A percentile compares a stretch with the other conserved stretches of the same genome.
These are phyloP conservation scores for Chloropsis cyanopogon DNA, from an alignment of 2,113 vertebrate genomes.

Conservation along the genomic window DNA sequence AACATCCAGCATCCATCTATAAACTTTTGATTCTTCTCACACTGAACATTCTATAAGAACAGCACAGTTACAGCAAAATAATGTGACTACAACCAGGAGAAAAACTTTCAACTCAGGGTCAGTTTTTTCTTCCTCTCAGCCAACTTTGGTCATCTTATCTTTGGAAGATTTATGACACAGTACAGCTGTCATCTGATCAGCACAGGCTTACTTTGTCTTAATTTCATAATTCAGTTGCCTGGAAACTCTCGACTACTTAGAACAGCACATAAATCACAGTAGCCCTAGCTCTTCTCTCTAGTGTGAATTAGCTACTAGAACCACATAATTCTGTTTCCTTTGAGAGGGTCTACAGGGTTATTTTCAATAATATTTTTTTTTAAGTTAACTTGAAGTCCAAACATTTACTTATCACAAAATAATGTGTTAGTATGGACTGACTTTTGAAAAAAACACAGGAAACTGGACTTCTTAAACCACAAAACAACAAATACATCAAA, in stretches of 20 bases:
- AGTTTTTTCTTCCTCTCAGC: background rate
- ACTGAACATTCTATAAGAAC: background rate
- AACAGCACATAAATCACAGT: background rate
- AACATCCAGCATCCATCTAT: background rate
- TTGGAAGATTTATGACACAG: background rate
- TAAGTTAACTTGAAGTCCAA: background rate
- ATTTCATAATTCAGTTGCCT: background rate
- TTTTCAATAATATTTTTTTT: background rate
- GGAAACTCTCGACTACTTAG: background rate
- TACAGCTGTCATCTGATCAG: background rate
- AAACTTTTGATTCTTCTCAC: background rate
- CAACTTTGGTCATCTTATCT: background rate
- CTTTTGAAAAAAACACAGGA: background rate
- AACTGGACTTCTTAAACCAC: background rate
- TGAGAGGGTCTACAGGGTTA: background rate
- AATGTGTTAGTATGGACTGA: background rate
- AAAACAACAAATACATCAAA: background rate
- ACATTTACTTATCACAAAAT: background rate
- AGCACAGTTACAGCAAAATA: background rate
- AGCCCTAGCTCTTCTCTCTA: background rate
- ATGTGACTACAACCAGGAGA: background rate
- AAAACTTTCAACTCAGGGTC: background rate
- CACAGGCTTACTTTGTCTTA: background rate
- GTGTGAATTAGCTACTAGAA: background rate
- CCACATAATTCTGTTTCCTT: background rate